Evolutionary conservation across 2,888 invertebrate species (phyloP).

Genomic region (Dryococelus australis): DNA sequence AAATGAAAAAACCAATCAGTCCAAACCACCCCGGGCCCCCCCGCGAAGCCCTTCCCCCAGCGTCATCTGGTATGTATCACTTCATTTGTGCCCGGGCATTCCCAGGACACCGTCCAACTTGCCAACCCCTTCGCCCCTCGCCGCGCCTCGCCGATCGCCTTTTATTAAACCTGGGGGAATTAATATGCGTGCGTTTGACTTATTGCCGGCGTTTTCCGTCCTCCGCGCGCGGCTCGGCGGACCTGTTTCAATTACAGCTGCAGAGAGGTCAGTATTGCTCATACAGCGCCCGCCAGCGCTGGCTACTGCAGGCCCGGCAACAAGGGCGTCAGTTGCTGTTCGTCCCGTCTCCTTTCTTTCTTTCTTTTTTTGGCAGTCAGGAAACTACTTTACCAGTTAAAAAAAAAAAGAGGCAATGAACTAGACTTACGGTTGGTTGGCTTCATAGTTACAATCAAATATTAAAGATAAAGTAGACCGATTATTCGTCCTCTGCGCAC

Average conservation of each 20-base stretch:
- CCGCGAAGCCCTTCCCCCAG: not conserved
- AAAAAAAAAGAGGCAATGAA: no score
- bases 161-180: constrained; percentile 34
- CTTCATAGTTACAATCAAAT: no score
- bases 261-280: not conserved
- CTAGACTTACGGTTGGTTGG: no score
- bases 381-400: no score
- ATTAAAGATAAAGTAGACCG: no score
- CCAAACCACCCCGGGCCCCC: not conserved
- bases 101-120: not conserved
- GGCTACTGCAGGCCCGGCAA: no score
- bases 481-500: no score
- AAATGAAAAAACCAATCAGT: constrained; percentile 2
- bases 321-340: no score
- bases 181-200: constrained; percentile 37
- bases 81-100: not conserved
- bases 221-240: not conserved
- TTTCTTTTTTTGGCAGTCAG: no score
- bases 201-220: constrained; percentile 24
- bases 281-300: no score
- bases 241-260: not conserved
- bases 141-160: not conserved
- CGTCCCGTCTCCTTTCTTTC: no score
- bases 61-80: constrained; percentile 18
- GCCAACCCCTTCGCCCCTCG: not conserved